Evolutionary conservation across 2,888 invertebrate species (phyloP).

Genomic region (Drosophila eohydei): DNA sequence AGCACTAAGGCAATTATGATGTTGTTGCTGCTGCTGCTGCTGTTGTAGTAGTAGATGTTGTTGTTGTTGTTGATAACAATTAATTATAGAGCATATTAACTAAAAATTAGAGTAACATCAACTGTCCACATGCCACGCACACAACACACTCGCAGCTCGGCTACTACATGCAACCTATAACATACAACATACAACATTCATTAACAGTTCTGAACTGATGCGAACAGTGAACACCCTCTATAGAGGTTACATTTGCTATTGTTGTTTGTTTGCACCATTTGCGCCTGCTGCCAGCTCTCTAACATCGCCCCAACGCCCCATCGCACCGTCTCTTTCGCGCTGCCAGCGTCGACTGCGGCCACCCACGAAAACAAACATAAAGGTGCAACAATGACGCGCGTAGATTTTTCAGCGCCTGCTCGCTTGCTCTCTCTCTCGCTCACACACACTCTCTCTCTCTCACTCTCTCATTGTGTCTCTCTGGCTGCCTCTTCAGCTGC

Average conservation of each 20-base stretch:
- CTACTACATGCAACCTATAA: conserved; percentile 3
- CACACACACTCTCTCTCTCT: background rate
- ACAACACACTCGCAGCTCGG: conserved; percentile 4
- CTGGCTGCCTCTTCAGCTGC: conserved; percentile 34
- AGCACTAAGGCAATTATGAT: conserved; percentile 45
- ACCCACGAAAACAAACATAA: conserved; percentile 81
- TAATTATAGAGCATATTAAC: conserved; percentile 26
- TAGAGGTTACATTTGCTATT: conserved; percentile 76
- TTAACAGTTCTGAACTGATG: conserved; percentile 20
- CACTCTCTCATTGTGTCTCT: conserved; percentile 15
- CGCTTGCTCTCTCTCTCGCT: conserved; percentile 16
- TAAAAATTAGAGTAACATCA: conserved; percentile 16
- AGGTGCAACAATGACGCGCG: conserved; percentile 81
- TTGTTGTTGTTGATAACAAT: conserved; percentile 18
- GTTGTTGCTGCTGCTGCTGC: conserved; percentile 4
- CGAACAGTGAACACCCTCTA: conserved; percentile 67
- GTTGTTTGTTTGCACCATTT: conserved; percentile 78
- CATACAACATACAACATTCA: conserved; percentile 21
- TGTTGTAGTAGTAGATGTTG: conserved; percentile 8
- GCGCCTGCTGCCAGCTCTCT: conserved; percentile 14
- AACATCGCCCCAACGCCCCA: background rate
- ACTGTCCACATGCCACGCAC: conserved; percentile 1
- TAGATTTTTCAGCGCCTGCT: conserved; percentile 54
- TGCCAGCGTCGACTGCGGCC: conserved; percentile 43
- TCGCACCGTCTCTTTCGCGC: conserved; percentile 20